Evolutionary conservation across 2,113 vertebrate species (phyloP).

Genomic region (Carassius gibelio): DNA sequence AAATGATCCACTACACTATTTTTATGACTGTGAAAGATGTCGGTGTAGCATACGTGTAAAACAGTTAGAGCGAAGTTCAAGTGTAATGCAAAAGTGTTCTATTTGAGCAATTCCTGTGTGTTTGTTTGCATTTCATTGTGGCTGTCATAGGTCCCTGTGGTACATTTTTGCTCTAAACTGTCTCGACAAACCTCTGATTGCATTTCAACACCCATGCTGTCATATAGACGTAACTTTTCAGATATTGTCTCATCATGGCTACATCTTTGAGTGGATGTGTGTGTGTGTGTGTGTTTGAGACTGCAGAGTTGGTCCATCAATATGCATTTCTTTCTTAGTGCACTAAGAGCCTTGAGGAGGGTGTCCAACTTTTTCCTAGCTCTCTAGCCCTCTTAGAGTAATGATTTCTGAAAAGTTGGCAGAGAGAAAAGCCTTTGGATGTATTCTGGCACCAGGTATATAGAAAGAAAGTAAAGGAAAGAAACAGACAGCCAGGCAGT

Average conservation of each 20-base stretch:
- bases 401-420: constrained; percentile 50
- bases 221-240: constrained; percentile 2
- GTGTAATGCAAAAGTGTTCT: neutral
- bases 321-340: constrained; percentile 23
- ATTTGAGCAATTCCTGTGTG: neutral
- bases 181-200: constrained; percentile 10
- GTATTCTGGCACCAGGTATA: constrained; percentile 22
- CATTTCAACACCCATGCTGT: constrained; percentile 22
- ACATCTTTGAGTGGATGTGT: constrained; percentile 1
- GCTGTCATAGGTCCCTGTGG: neutral
- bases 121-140: neutral
- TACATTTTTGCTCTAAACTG: neutral
- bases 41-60: neutral
- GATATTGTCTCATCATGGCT: constrained; percentile 1
- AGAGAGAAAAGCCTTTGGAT: constrained; percentile 2
- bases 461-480: neutral
- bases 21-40: neutral
- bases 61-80: neutral
- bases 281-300: neutral
- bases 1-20: neutral
- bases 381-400: constrained; percentile 34
- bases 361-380: constrained; percentile 35
- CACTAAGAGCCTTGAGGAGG: constrained; percentile 15
- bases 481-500: constrained; percentile 5
- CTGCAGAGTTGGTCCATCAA: constrained; percentile 30